Evolutionary conservation across 2,888 invertebrate genomes (phyloP).

Genomic region (Sicus ferrugineus): DNA sequence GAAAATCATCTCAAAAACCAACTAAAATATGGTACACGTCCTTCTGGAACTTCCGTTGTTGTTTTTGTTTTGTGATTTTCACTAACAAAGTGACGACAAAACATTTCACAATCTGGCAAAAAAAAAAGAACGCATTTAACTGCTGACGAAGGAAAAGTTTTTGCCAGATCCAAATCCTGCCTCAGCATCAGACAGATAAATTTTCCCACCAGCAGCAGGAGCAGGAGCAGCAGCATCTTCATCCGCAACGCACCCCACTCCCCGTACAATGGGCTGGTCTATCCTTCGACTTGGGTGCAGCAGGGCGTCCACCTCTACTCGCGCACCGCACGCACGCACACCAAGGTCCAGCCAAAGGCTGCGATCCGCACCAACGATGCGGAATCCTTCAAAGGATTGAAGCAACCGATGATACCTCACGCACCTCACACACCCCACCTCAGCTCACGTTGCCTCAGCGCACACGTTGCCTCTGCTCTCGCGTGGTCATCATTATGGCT

Average conservation of each 20-base stretch:
- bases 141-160: slow-evolving; percentile 37
- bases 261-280: slow-evolving; percentile 1
- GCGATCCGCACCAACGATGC: neutral
- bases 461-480: slow-evolving; percentile 13
- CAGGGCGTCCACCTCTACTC: slow-evolving; percentile 7
- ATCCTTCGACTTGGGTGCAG: neutral
- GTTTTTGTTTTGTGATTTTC: slow-evolving; percentile 42
- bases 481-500: slow-evolving; percentile 22
- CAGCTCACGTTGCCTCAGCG: no score
- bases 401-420: no score
- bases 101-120: slow-evolving; percentile 63
- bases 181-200: slow-evolving; percentile 57
- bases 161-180: slow-evolving; percentile 19
- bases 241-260: no score
- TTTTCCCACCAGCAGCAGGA: slow-evolving; percentile 59
- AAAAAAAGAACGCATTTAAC: slow-evolving; percentile 39
- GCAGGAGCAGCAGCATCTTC: no score
- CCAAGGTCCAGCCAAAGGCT: slow-evolving; percentile 15
- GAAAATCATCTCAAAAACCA: neutral
- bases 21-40: neutral
- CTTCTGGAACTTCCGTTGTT: slow-evolving; percentile 36
- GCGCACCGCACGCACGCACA: neutral
- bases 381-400: no score
- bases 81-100: slow-evolving; percentile 59
- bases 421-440: no score